Evolutionary conservation across 2,888 invertebrate genomes (phyloP).

Genomic region (Pterostichus madidus): DNA sequence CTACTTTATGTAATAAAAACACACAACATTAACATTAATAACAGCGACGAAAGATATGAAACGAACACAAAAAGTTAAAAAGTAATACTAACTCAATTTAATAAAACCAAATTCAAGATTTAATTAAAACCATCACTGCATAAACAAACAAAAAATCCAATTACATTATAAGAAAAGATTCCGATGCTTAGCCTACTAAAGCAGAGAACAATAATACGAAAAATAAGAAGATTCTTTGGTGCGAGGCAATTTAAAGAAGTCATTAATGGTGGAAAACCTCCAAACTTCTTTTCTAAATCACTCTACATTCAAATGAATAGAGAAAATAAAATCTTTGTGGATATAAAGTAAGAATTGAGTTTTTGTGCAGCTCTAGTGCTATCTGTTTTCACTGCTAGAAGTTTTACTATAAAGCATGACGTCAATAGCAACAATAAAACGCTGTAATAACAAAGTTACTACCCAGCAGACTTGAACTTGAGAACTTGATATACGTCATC

Average conservation of each 20-base stretch:
- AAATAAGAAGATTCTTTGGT: slow-evolving; percentile 27
- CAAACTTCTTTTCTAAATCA: slow-evolving; percentile 51
- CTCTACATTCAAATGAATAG: slow-evolving; percentile 47
- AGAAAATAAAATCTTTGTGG: slow-evolving; percentile 43
- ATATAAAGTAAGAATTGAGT: slow-evolving; percentile 4
- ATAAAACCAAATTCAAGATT: slow-evolving; percentile 1
- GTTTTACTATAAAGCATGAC: too few relatives aligned
- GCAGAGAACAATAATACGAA: slow-evolving; percentile 29
- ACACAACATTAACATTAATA: background rate
- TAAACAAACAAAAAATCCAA: slow-evolving; percentile 43
- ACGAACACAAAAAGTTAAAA: background rate
- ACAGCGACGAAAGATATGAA: background rate
- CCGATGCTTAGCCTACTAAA: slow-evolving; percentile 15
- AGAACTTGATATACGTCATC: too few relatives aligned
- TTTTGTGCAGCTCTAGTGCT: background rate
- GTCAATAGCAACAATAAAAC: too few relatives aligned
- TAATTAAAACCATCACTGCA: slow-evolving; percentile 31
- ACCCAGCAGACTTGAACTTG: too few relatives aligned
- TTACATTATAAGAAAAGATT: slow-evolving; percentile 30
- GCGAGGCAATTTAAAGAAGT: slow-evolving; percentile 38
- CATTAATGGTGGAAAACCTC: slow-evolving; percentile 46
- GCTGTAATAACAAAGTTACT: too few relatives aligned
- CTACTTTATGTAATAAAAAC: background rate
- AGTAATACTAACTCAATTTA: slow-evolving; percentile 1
- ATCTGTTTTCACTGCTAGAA: too few relatives aligned